These are phyloP conservation scores for Drosophila novamexicana DNA, from an alignment of 1,140 invertebrate species.

Conservation along the genomic window DNA sequence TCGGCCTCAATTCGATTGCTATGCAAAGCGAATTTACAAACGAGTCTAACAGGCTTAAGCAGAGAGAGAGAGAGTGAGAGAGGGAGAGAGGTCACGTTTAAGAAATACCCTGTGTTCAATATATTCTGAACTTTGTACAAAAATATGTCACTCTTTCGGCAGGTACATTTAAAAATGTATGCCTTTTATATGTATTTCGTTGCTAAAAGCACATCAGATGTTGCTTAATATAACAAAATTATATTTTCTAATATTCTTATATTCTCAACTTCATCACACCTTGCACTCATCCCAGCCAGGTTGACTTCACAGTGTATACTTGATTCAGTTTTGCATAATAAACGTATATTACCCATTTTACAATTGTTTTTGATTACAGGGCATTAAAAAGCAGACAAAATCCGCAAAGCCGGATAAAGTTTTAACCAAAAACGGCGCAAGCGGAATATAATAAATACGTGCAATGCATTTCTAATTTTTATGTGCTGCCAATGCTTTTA, in stretches of 20 bases:
- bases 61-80: too few species aligned
- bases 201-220: too few species aligned
- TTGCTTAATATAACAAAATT: too few species aligned
- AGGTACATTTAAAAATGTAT: too few species aligned
- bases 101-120: constrained; percentile 10
- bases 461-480: constrained; percentile 69
- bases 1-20: constrained; percentile 52
- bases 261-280: too few species aligned
- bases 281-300: too few species aligned
- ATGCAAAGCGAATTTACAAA: constrained; percentile 57
- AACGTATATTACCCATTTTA: too few species aligned
- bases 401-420: constrained; percentile 50
- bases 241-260: too few species aligned
- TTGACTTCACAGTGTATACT: not conserved
- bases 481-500: constrained; percentile 40
- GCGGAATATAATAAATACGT: constrained; percentile 80
- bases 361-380: constrained; percentile 1
- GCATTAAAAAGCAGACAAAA: constrained; percentile 15
- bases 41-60: not conserved
- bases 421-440: constrained; percentile 64
- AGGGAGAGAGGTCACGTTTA: too few species aligned
- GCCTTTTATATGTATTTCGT: too few species aligned
- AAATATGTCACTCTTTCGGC: too few species aligned
- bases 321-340: not conserved
- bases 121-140: not conserved